Conservation (phyloP, 2,113 vertebrate genomes). For the Atrichornis clamosus region DNA sequence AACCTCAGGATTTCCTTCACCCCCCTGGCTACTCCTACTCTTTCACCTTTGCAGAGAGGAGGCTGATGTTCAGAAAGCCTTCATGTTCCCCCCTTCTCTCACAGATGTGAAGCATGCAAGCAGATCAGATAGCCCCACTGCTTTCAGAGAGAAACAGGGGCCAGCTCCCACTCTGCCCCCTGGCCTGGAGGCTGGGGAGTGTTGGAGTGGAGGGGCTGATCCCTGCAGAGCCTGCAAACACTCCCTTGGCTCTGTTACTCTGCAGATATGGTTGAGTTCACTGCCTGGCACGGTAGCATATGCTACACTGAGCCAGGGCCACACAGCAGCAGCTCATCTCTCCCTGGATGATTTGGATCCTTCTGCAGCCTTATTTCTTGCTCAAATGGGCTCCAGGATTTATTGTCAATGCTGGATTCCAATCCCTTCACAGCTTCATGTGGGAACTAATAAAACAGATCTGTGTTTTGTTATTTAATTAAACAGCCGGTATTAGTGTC, state of each 20-base stretch:
- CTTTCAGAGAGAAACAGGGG: background rate
- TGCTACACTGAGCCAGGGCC: background rate
- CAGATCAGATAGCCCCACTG: background rate
- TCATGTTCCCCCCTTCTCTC: background rate
- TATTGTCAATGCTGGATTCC: background rate
- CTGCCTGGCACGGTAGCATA: background rate
- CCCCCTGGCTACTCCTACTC: background rate
- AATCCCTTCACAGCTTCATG: background rate
- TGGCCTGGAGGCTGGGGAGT: background rate
- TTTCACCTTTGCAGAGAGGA: background rate
- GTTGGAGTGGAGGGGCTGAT: background rate
- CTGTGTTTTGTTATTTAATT: background rate
- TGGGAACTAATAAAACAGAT: background rate
- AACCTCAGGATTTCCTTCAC: background rate
- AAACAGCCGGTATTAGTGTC: background rate
- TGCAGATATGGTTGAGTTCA: background rate
- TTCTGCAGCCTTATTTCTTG: background rate
- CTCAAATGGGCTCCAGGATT: background rate
- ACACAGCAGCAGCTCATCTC: background rate
- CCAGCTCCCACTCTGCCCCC: rapidly evolving
- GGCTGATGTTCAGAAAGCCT: background rate
- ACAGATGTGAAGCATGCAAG: background rate
- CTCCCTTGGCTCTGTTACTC: background rate
- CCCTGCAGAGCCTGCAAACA: background rate
- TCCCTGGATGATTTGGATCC: background rate